Evolutionary conservation across 92 coral and sea anemone species (phyloP).

Genomic region (Paramuricea clavata): DNA sequence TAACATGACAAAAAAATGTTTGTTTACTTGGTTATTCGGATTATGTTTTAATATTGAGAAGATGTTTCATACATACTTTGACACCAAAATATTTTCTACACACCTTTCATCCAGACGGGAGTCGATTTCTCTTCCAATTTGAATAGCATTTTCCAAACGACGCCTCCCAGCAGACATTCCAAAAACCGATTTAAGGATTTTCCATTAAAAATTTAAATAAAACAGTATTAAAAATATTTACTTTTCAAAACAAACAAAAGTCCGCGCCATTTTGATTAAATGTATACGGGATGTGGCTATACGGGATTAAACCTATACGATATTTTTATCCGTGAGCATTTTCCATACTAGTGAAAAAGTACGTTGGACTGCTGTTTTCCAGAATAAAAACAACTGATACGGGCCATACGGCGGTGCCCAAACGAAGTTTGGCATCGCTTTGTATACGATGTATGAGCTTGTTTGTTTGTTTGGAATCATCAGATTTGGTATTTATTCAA

Average conservation of each 20-base stretch:
- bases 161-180: constrained; percentile 92
- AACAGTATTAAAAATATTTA: no score
- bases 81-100: not conserved
- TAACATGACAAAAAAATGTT: not conserved
- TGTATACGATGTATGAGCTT: no score
- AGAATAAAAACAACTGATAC: no score
- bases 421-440: no score
- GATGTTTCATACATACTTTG: not conserved
- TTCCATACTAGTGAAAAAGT: no score
- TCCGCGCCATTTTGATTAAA: constrained; percentile 18
- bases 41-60: no score
- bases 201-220: not conserved
- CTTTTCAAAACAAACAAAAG: not conserved
- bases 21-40: not conserved
- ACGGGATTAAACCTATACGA: not conserved
- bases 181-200: not conserved
- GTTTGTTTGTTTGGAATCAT: no score
- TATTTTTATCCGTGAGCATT: not conserved
- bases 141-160: constrained; percentile 91
- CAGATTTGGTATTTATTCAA: no score
- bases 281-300: not conserved
- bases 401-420: no score
- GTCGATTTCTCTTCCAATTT: constrained; percentile 85
- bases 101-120: constrained; percentile 56
- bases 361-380: no score